phyloP scores from a whole-genome alignment of 1,140 invertebrate genomes.

The Macrobrachium nipponense region DNA sequence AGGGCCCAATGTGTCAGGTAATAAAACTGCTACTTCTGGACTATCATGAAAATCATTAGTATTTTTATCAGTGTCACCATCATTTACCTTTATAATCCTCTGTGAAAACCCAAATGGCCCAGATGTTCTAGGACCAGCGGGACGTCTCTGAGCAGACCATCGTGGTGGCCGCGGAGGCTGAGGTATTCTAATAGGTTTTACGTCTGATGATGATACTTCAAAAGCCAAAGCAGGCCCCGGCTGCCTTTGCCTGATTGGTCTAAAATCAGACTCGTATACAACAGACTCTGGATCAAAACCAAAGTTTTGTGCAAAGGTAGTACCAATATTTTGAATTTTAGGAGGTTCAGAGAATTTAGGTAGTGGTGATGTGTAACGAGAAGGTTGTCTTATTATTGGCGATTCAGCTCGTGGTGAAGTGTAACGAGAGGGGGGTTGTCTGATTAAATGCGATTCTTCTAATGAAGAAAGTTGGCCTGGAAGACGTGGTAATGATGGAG shows the following conservation, averaged over 20 bases:
- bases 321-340: neutral
- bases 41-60: neutral
- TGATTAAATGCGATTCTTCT: neutral
- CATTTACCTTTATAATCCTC: conserved; percentile 67
- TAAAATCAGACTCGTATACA: conserved; percentile 85
- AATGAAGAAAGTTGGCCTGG: conserved; percentile 9
- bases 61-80: conserved; percentile 65
- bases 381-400: neutral
- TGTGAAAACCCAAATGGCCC: conserved; percentile 31
- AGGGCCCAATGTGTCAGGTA: conserved; percentile 1
- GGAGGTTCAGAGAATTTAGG: neutral
- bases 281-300: conserved; percentile 84
- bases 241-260: conserved; percentile 74
- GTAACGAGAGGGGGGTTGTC: neutral
- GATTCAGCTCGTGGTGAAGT: neutral
- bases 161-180: conserved; percentile 14
- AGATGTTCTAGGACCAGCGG: conserved; percentile 31
- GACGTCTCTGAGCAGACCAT: neutral
- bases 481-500: conserved; percentile 18
- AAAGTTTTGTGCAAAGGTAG: conserved; percentile 67
- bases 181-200: conserved; percentile 16
- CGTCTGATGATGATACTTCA: conserved; percentile 47
- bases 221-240: conserved; percentile 45
- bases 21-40: neutral
- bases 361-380: neutral